Evolutionary conservation across 1,140 invertebrate genomes (phyloP).

Genomic region (Drosophila parvula): DNA sequence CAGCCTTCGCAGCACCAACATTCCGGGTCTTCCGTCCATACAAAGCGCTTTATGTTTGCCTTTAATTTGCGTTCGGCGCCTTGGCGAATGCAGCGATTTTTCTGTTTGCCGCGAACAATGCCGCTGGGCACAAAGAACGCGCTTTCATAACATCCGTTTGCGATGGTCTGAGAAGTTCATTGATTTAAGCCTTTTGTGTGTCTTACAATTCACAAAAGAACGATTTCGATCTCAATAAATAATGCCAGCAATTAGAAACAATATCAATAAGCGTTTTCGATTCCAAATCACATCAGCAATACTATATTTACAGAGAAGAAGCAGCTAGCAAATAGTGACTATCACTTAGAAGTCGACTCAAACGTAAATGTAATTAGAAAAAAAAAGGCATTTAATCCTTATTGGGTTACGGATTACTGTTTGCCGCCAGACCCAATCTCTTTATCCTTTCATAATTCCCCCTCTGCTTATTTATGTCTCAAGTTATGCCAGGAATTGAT

Average conservation of each 20-base stretch:
- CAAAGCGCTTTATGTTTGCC: constrained; percentile 61
- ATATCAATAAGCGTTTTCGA: no score
- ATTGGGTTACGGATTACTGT: constrained; percentile 1
- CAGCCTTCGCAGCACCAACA: constrained; percentile 26
- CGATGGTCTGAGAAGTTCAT: constrained; percentile 32
- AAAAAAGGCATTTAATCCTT: background rate
- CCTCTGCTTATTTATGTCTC: constrained; percentile 6
- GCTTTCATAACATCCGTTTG: constrained; percentile 19
- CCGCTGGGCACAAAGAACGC: constrained; percentile 14
- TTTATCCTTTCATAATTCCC: constrained; percentile 2
- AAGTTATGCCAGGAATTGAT: constrained; percentile 50
- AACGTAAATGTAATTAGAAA: background rate
- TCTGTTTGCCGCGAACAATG: constrained; percentile 54
- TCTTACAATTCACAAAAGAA: background rate
- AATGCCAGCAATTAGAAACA: background rate
- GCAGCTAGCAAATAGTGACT: background rate
- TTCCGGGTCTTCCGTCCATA: constrained; percentile 16
- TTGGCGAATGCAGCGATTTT: constrained; percentile 62
- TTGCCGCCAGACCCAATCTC: background rate
- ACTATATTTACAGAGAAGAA: background rate
- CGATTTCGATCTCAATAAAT: background rate
- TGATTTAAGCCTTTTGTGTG: constrained; percentile 6
- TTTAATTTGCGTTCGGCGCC: constrained; percentile 77
- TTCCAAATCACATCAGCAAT: no score
- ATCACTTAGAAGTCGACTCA: background rate